Evolutionary conservation across 1,140 invertebrate species (phyloP).

Genomic region (Caenorhabditis latens): DNA sequence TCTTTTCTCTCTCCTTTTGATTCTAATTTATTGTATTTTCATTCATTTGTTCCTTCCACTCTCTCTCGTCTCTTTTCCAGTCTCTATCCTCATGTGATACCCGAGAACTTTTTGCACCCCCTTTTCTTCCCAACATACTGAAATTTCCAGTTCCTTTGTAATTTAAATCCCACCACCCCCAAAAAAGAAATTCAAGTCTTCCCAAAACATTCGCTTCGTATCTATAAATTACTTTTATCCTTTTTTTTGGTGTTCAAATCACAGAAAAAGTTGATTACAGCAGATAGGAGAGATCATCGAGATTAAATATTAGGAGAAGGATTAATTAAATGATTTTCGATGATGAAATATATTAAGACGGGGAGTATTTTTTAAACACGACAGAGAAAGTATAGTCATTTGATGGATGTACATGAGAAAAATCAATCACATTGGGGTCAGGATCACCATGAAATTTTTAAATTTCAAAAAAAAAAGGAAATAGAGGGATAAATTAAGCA

Average conservation of each 20-base stretch:
- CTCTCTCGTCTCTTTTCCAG: slow-evolving; percentile 23
- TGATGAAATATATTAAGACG: too few species aligned
- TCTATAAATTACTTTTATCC: slow-evolving; percentile 10
- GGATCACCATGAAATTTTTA: too few species aligned
- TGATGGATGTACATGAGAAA: too few species aligned
- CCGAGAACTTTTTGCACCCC: not conserved
- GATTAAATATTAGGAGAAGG: not conserved
- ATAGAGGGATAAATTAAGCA: not conserved
- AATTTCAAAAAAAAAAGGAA: too few species aligned
- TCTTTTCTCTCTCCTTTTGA: not conserved
- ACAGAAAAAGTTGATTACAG: not conserved
- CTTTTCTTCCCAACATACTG: not conserved
- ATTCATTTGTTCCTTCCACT: not conserved
- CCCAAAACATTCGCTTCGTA: slow-evolving; percentile 3
- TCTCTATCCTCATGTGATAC: slow-evolving; percentile 51
- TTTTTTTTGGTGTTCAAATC: too few species aligned
- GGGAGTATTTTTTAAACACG: too few species aligned
- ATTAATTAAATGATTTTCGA: not conserved
- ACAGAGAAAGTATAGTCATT: too few species aligned
- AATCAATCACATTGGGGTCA: too few species aligned
- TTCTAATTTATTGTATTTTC: slow-evolving; percentile 51
- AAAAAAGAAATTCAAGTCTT: too few species aligned
- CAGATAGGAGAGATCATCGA: too few species aligned
- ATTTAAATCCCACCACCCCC: too few species aligned
- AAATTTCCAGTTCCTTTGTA: not conserved